Base-by-base conservation (phyloP, 1,140 invertebrate species). In the Leucophenga varia region DNA sequence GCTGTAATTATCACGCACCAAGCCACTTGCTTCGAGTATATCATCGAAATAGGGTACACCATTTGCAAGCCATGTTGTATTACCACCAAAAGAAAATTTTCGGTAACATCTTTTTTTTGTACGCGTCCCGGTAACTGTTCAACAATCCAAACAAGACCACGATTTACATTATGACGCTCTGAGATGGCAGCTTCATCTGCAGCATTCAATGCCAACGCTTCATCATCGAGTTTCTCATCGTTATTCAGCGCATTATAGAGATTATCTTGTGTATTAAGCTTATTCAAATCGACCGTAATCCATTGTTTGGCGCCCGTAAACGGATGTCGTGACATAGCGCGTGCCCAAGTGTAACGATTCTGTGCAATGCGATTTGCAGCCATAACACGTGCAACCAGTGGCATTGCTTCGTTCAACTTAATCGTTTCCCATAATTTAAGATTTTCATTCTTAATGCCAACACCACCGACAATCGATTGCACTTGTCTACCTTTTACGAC, bases 301-400 rank as follows among this genome's bases (percentile, higher is more conserved):
- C 93, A 97, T 69, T 96, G 90, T 55, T 93, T 91, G 64, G 88
- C 89, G 43, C 91, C 89, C 20, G 90, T 93, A 6, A 88, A 89
- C 47, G 88, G 89, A 76, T 93, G 84, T 2, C 74, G 61, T 0
- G 79, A 77, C 22, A 89, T 75, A 1, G 79, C 68, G 3, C 77
- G 75, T 0, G 83, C 82, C 94, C 93, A 97, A 4, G 82, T 77
- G 20, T 79, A 75, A 2, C 88, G 86, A 60, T 82, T 81, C 1
- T 73, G 78, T 0, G 92, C 84, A 20, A 97, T 77, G 49, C 89
- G 81, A 77, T 95, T 96, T 3, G 93, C 89, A 8, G 91, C 84
- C 79, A 92, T 86, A n/a, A 87, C 81, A 31, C 92, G 81, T 2
- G 90, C 83, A 22, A 89, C 88, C 55, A 92, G 81, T 25, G 90